These are phyloP conservation scores for Glandiceps talaboti DNA, from an alignment of 53 echinoderm and acorn worm genomes.

Conservation along the genomic window DNA sequence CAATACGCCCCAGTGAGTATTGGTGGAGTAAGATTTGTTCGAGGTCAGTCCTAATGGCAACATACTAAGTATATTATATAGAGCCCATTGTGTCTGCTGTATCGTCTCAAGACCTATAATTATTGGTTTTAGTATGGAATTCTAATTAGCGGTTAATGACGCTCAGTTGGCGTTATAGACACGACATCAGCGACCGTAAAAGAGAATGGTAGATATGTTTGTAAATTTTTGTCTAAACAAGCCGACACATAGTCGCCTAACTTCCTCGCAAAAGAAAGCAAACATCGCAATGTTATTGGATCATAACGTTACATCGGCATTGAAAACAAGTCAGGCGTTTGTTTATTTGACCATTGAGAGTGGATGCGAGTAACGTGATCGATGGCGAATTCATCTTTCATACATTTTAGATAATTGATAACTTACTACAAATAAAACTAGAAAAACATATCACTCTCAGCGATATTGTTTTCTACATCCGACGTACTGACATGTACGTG, in stretches of 20 bases:
- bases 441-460: too few species aligned
- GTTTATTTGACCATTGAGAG: neutral
- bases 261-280: neutral
- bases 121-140: neutral
- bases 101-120: too few species aligned
- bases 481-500: too few species aligned
- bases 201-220: neutral
- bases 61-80: too few species aligned
- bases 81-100: too few species aligned
- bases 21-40: too few species aligned
- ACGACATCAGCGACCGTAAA: neutral
- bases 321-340: neutral
- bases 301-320: neutral
- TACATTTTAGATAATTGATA: neutral
- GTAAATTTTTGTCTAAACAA: neutral
- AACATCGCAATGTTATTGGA: neutral
- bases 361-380: neutral
- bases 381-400: neutral
- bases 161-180: neutral
- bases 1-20: too few species aligned
- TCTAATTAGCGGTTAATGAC: neutral
- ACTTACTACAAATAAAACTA: neutral
- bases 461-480: too few species aligned
- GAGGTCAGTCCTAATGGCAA: too few species aligned
- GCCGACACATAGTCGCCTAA: neutral